Base-by-base conservation (phyloP, 2,797 vertebrate genomes). In the Hippocampus kuda region DNA sequence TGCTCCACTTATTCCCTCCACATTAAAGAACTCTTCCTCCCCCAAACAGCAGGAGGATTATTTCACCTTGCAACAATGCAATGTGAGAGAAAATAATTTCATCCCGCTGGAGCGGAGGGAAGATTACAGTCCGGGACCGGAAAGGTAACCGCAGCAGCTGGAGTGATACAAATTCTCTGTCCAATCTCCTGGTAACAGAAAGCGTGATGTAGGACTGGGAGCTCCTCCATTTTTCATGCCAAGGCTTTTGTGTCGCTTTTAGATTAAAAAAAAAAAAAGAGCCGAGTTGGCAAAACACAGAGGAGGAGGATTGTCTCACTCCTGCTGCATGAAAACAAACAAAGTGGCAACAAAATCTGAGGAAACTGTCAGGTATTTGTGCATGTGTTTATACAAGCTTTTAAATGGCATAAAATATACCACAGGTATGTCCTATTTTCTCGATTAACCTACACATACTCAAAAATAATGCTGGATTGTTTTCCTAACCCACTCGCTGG, bases 141-240 rank as follows among this genome's bases (percentile, higher is more conserved):
- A 48, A 65, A 65, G 63, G 46, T 65, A 48, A 65, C 15, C 24
- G 15, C 63, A 49, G 70, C 49, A 69, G 68, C 70, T 70, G 48
- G 76, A 80, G 76, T 51, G 66, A 75, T 73, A 71, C 75, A 79
- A 77, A 78, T 71, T 83, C 73, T 72, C 80, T 77, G 76, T 84
- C 77, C 83, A 85, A 80, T 86, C 85, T 85, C 72, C 67, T 70
- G 79, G 72, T 77, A 75, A 77, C 72, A 81, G 72, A 79, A 82
- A 68, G 76, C 69, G 64, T 70, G 79, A 80, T 78, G 74, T 74
- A 34, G 73, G 71, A 79, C 72, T 79, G 77, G 70, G 71, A 77
- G 67, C 80, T 86, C 68, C 73, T 89, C 76, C 74, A 87, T 88
- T 82, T 88, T 88, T 87, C 72, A 86, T 87, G 70, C 72, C 11